Conservation (phyloP, 2,797 vertebrate genomes). For the Ataeniobius toweri region DNA sequence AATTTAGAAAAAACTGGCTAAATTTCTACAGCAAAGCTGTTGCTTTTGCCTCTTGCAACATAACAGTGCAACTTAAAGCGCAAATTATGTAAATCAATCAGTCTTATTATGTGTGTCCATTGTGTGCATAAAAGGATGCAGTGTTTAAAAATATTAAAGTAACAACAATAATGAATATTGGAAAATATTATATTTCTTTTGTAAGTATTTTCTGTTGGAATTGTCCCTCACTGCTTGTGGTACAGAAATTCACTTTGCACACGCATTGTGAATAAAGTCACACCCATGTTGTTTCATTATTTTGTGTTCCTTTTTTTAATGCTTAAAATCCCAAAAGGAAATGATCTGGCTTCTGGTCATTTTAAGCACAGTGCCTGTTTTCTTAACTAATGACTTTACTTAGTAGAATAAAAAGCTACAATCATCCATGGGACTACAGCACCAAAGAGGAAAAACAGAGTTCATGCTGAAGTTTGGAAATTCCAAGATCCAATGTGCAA, state of each 20-base stretch:
- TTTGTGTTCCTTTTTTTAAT: neutral
- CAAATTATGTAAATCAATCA: neutral
- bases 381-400: neutral
- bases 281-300: too few species aligned
- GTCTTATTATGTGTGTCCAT: neutral
- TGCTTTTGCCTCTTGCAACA: neutral
- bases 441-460: neutral
- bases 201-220: too few species aligned
- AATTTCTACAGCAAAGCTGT: neutral
- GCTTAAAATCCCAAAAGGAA: neutral
- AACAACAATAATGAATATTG: too few species aligned
- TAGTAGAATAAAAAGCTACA: neutral
- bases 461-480: neutral
- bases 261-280: too few species aligned
- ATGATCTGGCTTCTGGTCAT: neutral
- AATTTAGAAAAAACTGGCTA: neutral
- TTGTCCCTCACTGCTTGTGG: too few species aligned
- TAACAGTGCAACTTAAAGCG: neutral
- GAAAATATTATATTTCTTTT: too few species aligned
- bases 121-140: neutral
- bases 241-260: neutral
- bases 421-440: neutral
- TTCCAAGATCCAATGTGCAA: neutral
- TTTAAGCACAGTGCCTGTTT: neutral
- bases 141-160: too few species aligned